phyloP scores from a whole-genome alignment of 2,113 vertebrate species.

The Cricetomys ansorgei region DNA sequence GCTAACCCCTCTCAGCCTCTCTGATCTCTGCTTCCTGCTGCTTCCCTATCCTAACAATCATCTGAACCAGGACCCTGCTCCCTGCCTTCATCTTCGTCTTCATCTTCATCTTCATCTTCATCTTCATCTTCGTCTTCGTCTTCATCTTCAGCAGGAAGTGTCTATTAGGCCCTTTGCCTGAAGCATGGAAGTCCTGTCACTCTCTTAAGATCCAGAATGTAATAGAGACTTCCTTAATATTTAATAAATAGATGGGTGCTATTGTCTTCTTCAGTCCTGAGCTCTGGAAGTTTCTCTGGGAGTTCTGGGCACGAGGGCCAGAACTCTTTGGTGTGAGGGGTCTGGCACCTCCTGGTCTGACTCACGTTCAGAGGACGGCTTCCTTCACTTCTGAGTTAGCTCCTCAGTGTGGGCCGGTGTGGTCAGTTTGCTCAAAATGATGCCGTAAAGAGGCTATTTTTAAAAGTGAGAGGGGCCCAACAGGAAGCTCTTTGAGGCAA shows the following conservation, averaged over 20 bases:
- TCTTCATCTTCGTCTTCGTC: too few relatives aligned
- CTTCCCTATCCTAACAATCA: background rate
- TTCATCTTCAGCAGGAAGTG: background rate
- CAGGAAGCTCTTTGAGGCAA: background rate
- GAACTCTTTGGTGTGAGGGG: background rate
- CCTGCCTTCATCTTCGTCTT: background rate
- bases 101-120: too few relatives aligned
- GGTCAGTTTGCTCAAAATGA: background rate
- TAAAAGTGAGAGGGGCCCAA: background rate
- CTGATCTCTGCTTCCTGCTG: background rate
- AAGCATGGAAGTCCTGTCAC: background rate
- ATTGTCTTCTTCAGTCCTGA: background rate
- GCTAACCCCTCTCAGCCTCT: background rate
- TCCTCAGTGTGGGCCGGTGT: accelerated
- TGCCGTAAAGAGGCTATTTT: background rate
- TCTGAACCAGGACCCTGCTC: background rate
- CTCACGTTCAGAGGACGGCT: background rate
- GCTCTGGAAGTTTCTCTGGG: background rate
- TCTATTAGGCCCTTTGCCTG: background rate
- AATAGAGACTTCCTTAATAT: background rate
- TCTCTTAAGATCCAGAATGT: slow-evolving; percentile 26
- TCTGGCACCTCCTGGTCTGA: background rate
- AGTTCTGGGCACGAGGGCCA: background rate
- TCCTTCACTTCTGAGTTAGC: background rate
- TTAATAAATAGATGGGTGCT: slow-evolving; percentile 15